phyloP scores from a whole-genome alignment of 2,797 vertebrate species.

The Siniperca obscura region DNA sequence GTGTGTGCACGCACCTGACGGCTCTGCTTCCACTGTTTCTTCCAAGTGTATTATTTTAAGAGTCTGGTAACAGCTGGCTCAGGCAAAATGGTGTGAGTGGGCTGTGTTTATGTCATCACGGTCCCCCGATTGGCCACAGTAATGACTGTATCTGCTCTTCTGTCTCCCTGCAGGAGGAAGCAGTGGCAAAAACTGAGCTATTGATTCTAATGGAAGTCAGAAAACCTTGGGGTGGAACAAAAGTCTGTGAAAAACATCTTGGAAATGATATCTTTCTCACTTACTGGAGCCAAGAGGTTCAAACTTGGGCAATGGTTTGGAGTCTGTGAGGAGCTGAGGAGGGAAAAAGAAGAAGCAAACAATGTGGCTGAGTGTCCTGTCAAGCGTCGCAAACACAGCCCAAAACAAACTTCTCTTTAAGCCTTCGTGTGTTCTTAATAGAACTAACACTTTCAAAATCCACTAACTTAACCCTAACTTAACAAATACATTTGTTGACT shows the following conservation, averaged over 20 bases:
- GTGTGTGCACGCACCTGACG: neutral
- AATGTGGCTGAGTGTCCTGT: neutral
- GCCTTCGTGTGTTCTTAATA: neutral
- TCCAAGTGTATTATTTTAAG: neutral
- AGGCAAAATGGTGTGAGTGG: conserved; percentile 4
- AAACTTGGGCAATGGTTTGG: neutral
- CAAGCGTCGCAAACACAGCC: neutral
- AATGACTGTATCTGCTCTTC: neutral
- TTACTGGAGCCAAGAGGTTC: neutral
- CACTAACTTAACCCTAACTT: neutral
- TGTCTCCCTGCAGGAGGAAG: neutral
- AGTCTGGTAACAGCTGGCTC: conserved; percentile 15
- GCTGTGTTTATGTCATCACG: conserved; percentile 7
- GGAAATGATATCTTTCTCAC: neutral
- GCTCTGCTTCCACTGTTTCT: neutral
- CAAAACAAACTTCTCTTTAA: neutral
- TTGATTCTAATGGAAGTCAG: neutral
- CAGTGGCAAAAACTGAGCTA: neutral
- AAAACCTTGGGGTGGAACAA: neutral
- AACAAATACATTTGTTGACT: neutral
- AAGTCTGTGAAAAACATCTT: neutral
- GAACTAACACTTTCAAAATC: too few species aligned
- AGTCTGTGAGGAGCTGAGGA: conserved; percentile 7
- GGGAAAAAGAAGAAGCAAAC: neutral
- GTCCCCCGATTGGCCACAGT: neutral